These are phyloP conservation scores for Cheilosia variabilis DNA, from an alignment of 2,888 invertebrate genomes.

Conservation along the genomic window DNA sequence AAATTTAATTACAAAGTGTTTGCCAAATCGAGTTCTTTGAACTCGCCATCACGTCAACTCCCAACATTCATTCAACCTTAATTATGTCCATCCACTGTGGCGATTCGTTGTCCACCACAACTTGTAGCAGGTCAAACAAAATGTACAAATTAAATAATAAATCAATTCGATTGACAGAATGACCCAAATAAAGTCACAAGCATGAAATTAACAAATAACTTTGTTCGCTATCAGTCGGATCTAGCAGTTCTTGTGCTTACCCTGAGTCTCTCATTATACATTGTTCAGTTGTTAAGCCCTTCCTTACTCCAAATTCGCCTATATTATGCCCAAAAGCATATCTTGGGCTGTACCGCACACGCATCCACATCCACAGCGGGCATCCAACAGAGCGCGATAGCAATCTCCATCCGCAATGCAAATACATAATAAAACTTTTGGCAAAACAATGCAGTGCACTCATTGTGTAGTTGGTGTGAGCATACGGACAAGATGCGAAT, in stretches of 20 bases:
- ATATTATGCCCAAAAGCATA: conserved; percentile 35
- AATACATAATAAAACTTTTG: conserved; percentile 59
- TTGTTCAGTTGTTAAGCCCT: conserved; percentile 31
- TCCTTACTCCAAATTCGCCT: conserved; percentile 32
- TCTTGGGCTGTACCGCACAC: conserved; percentile 3
- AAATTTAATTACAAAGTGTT: too few relatives aligned
- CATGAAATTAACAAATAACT: conserved; percentile 54
- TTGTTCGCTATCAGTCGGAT: conserved; percentile 42
- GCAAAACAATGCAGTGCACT: conserved; percentile 63
- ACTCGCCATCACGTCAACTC: neutral
- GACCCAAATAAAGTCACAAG: conserved; percentile 65
- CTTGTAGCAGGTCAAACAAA: conserved; percentile 20
- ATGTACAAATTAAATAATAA: conserved; percentile 36
- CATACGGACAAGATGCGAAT: conserved; percentile 44
- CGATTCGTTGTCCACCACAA: neutral
- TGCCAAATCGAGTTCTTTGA: conserved; percentile 4
- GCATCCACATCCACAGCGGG: conserved; percentile 2
- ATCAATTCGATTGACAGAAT: conserved; percentile 58
- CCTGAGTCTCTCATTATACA: conserved; percentile 45
- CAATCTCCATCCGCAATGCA: conserved; percentile 60
- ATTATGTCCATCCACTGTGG: neutral
- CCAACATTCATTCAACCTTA: conserved; percentile 8
- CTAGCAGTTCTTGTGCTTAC: conserved; percentile 8
- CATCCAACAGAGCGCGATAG: conserved; percentile 24
- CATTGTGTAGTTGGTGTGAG: conserved; percentile 54